A percentile compares a stretch with the other conserved stretches of the same genome.
These are phyloP conservation scores for Premnoplex brunnescens DNA, from an alignment of 2,797 vertebrate genomes.

Conservation along the genomic window DNA sequence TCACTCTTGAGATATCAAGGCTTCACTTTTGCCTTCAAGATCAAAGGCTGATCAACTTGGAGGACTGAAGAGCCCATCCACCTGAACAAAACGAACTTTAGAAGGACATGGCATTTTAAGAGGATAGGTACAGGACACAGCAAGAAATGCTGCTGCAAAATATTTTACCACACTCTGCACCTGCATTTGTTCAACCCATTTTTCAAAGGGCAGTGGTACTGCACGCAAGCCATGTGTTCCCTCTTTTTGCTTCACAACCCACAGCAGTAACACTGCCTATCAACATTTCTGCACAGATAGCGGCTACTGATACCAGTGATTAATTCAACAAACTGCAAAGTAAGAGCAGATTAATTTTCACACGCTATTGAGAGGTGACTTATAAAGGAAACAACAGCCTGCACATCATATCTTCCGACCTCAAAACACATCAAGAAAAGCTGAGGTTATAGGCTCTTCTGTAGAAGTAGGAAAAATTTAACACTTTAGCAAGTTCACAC, in stretches of 20 bases:
- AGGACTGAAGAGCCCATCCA: neutral
- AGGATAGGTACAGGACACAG: neutral
- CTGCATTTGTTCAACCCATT: neutral
- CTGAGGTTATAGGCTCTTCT: neutral
- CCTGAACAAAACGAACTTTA: neutral
- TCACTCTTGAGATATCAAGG: neutral
- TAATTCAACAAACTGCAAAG: neutral
- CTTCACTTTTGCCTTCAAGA: neutral
- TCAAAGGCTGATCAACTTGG: neutral
- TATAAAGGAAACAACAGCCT: neutral
- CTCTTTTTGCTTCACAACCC: neutral
- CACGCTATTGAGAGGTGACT: neutral
- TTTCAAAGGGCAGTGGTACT: neutral
- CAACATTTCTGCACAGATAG: neutral
- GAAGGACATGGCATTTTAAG: neutral
- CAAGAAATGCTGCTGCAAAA: neutral
- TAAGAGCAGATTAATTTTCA: neutral
- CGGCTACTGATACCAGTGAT: neutral
- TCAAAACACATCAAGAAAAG: neutral
- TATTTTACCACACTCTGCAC: neutral
- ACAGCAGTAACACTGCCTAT: neutral
- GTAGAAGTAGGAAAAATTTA: neutral
- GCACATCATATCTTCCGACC: neutral
- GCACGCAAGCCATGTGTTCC: rapidly evolving
- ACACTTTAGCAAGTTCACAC: neutral